Percentiles rank a stretch among this genome's conserved stretches.
These are phyloP conservation scores for Trachymyrmex cornetzi DNA, from an alignment of 1,140 invertebrate genomes.

Conservation along the genomic window DNA sequence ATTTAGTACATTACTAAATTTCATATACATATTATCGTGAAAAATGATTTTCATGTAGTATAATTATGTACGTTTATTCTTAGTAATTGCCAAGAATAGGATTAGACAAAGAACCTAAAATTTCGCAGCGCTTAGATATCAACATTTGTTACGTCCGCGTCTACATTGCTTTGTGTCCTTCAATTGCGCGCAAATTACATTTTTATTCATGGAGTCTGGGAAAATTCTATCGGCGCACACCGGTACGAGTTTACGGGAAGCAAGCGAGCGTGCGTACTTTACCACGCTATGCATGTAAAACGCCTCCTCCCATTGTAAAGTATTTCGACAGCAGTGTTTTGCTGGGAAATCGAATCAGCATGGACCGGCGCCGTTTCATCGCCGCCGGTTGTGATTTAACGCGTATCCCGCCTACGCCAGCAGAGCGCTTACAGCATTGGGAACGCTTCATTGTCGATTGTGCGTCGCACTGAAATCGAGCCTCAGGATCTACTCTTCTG, in stretches of 20 bases:
- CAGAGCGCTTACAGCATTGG: conserved; percentile 40
- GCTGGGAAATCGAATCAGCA: conserved; percentile 70
- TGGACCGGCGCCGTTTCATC: conserved; percentile 67
- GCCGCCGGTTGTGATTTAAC: conserved; percentile 67
- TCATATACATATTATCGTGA: too few species aligned
- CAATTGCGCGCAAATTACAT: conserved; percentile 9
- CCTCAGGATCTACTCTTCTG: conserved; percentile 31
- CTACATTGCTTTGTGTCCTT: background rate
- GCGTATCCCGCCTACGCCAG: conserved; percentile 46
- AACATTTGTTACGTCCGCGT: background rate
- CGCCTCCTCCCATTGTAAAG: conserved; percentile 46
- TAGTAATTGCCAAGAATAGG: background rate
- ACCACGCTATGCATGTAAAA: conserved; percentile 64
- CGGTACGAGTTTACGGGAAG: background rate
- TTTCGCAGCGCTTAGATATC: background rate
- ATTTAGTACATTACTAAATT: too few species aligned
- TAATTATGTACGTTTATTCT: background rate
- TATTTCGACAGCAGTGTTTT: conserved; percentile 64
- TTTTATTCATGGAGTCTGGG: background rate
- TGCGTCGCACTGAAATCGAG: conserved; percentile 51
- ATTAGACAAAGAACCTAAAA: background rate
- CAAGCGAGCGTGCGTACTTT: conserved; percentile 49
- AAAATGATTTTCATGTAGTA: background rate
- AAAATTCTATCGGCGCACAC: conserved; percentile 4
- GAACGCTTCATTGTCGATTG: conserved; percentile 59